A percentile compares a stretch with the other conserved stretches of the same genome.
Conservation (phyloP, 2,888 invertebrate genomes). For the Epinotia ramella region DNA sequence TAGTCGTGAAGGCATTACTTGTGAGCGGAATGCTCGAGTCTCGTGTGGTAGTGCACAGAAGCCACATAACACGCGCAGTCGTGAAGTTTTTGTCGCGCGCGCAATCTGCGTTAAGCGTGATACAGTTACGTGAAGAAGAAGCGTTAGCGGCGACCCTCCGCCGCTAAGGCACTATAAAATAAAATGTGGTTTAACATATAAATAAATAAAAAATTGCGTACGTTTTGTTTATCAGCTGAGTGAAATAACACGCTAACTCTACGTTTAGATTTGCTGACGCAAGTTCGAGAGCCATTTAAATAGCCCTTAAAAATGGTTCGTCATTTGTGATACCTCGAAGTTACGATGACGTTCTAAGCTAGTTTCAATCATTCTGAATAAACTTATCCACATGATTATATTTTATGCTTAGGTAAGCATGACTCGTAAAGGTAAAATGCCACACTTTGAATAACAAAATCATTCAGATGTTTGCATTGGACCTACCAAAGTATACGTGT, state of each 20-base stretch:
- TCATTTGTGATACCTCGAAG: not conserved
- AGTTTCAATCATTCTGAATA: not conserved
- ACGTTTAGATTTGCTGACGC: too few relatives aligned
- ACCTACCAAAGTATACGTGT: not conserved
- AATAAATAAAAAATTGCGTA: not conserved
- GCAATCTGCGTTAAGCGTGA: slow-evolving; percentile 62
- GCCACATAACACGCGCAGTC: slow-evolving; percentile 48
- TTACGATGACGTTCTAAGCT: not conserved
- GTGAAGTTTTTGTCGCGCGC: slow-evolving; percentile 59
- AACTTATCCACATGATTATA: slow-evolving; percentile 16
- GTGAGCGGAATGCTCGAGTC: slow-evolving; percentile 29
- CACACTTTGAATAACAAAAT: slow-evolving; percentile 26
- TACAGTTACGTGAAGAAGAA: slow-evolving; percentile 62
- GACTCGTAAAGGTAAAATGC: slow-evolving; percentile 39
- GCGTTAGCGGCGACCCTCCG: slow-evolving; percentile 29
- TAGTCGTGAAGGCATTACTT: slow-evolving; percentile 44
- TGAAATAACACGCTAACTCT: not conserved
- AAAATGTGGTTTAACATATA: not conserved
- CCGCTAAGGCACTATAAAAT: not conserved
- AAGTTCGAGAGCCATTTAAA: too few relatives aligned
- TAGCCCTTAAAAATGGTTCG: too few relatives aligned
- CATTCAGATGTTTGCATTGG: slow-evolving; percentile 7
- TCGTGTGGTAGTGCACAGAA: slow-evolving; percentile 28
- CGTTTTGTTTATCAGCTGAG: not conserved
- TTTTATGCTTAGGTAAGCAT: slow-evolving; percentile 39